A percentile compares a stretch with the other conserved stretches of the same genome.
Conservation (phyloP, 2,113 vertebrate genomes). For the Corythaixoides concolor region DNA sequence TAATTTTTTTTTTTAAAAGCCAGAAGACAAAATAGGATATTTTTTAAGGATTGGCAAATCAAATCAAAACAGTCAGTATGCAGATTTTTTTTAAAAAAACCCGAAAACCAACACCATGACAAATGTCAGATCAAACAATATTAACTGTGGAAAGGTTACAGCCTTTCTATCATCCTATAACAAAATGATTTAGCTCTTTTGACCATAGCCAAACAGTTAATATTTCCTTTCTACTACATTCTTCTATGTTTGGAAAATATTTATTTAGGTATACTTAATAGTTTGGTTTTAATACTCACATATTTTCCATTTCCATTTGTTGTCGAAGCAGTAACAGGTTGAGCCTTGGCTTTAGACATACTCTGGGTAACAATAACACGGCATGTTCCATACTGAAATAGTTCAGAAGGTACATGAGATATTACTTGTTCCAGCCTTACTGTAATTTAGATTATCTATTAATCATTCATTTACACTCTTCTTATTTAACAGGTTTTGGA, state of each 20-base stretch:
- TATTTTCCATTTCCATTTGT: not conserved
- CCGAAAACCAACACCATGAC: not conserved
- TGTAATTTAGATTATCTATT: not conserved
- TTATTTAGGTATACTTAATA: not conserved
- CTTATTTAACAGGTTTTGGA: not conserved
- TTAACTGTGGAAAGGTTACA: not conserved
- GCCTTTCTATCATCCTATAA: not conserved
- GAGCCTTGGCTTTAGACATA: not conserved
- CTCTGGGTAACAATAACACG: not conserved
- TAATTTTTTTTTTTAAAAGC: no score
- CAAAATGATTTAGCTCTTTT: not conserved
- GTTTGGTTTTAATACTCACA: not conserved
- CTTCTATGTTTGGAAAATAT: not conserved
- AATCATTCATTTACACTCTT: not conserved
- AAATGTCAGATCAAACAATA: not conserved
- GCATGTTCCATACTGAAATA: not conserved
- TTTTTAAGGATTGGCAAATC: not conserved
- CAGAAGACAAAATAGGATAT: rapidly evolving
- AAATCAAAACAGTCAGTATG: not conserved
- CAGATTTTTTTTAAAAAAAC: not conserved
- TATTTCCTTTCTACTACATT: not conserved
- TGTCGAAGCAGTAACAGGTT: not conserved
- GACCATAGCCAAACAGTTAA: not conserved
- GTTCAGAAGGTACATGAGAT: not conserved
- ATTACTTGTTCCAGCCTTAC: not conserved